Conservation (phyloP, 2,888 invertebrate species). For the Lasioglossum calceatum region DNA sequence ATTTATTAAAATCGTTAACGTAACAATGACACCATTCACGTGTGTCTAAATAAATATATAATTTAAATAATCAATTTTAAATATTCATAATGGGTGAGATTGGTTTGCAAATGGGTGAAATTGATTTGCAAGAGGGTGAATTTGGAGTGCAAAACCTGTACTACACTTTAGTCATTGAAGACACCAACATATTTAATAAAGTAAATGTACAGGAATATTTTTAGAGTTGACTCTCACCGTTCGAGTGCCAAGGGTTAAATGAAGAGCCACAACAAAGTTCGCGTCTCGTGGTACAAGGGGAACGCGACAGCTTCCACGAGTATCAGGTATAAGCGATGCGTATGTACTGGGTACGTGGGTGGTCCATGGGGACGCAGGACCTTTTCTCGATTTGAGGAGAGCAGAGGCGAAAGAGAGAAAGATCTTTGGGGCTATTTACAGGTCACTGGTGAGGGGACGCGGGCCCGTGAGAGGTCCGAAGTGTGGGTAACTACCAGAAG, state of each 20-base stretch:
- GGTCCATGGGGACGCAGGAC: conserved; percentile 71
- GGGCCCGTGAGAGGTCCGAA: conserved; percentile 11
- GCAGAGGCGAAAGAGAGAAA: conserved; percentile 23
- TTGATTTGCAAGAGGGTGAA: too few species aligned
- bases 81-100: too few species aligned
- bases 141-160: too few species aligned
- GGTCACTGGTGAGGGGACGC: conserved; percentile 70
- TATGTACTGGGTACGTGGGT: conserved; percentile 75
- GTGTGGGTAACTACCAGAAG: conserved; percentile 56
- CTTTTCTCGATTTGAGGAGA: conserved; percentile 57
- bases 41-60: too few species aligned
- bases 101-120: too few species aligned
- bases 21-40: too few species aligned
- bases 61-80: too few species aligned
- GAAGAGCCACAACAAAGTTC: conserved; percentile 7
- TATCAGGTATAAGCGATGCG: conserved; percentile 59
- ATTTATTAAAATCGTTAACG: too few species aligned
- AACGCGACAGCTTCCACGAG: conserved; percentile 40
- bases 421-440: conserved; percentile 73
- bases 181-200: too few species aligned
- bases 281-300: conserved; percentile 5
- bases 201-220: too few species aligned
- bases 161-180: too few species aligned
- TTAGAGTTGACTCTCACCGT: too few species aligned
- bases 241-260: conserved; percentile 12